Base-by-base conservation (phyloP, 1,140 invertebrate species). In the Cydia amplana region DNA sequence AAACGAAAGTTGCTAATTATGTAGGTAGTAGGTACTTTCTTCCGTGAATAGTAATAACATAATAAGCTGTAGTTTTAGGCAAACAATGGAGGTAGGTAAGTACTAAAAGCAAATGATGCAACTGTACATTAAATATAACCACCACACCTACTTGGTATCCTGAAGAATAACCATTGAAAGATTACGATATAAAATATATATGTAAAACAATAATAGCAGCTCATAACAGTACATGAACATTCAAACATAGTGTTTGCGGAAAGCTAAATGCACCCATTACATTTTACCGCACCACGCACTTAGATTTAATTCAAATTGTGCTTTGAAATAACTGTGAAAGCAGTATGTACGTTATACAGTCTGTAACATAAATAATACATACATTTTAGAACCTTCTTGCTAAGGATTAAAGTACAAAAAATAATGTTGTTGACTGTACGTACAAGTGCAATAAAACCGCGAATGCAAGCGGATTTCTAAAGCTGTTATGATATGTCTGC, bases 1-100 rank as follows among this genome's bases (percentile, higher is more conserved):
- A 82, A 81, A 83, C 76, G 82, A 83, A 81, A 83, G 82, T 74
- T 72, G 51, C 74, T 79, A 82, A 83, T 82, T 83, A 43, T 70
- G 36, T 67, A 67, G 28, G 64, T 12, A 79, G 43, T 12, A 46
- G 7, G 78, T 65, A 75, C 79, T 83, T 80, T 80, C 79, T 82
- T 77, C 76, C 20, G 20, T 60, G 20, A 60, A 60, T 60, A 60
- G 18, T 55, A 55, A 55, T 10, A 23, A 60, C 55, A 18, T 7
- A 51, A 18, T 51, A 51, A 18, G 16, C 10, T 6, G 49, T 51
- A 51, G n/a, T 60, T 60, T 60, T 23, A 60, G 18, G 1, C 10
- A 18, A 43, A 40, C 16, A 16, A 18, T 43, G 16, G 40, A n/a
- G n/a, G n/a, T n/a, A n/a, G n/a, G n/a, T n/a, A 36, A n/a, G 28